Evolutionary conservation across 2,113 vertebrate genomes (phyloP).

Genomic region (Trichomycterus rosablanca): DNA sequence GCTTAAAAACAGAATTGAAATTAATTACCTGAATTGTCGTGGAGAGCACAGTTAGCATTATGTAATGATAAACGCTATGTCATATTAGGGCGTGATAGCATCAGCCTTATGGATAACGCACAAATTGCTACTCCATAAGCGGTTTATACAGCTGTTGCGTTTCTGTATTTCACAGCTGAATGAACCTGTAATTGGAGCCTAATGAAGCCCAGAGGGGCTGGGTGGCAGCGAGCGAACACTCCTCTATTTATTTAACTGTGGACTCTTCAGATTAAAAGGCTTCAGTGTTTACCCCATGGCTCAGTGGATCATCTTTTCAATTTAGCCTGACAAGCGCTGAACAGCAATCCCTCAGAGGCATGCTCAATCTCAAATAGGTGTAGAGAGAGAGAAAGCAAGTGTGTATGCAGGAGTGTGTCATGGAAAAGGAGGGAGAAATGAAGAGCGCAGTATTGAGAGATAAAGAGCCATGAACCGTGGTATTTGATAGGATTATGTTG

Average conservation of each 20-base stretch:
- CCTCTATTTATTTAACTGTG: slow-evolving; percentile 48
- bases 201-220: slow-evolving; percentile 50
- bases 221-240: slow-evolving; percentile 30
- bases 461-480: slow-evolving; percentile 24
- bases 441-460: slow-evolving; percentile 26
- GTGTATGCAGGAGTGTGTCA: slow-evolving; percentile 26
- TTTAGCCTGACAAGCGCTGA: slow-evolving; percentile 41
- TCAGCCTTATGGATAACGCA: slow-evolving; percentile 43
- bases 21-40: slow-evolving; percentile 43
- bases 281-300: slow-evolving; percentile 49
- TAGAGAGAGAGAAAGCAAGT: slow-evolving; percentile 39
- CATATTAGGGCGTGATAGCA: slow-evolving; percentile 45
- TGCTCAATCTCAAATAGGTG: slow-evolving; percentile 42
- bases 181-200: slow-evolving; percentile 51
- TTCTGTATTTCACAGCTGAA: slow-evolving; percentile 48
- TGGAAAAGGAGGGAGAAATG: slow-evolving; percentile 15
- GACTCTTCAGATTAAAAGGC: slow-evolving; percentile 52
- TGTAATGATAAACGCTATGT: slow-evolving; percentile 44
- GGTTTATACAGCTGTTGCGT: slow-evolving; percentile 49
- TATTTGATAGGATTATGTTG: slow-evolving; percentile 36
- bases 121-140: slow-evolving; percentile 48
- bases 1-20: slow-evolving; percentile 26
- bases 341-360: slow-evolving; percentile 43
- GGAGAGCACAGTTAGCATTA: slow-evolving; percentile 37
- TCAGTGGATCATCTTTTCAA: slow-evolving; percentile 48